Percentiles rank a stretch among this genome's conserved stretches.
Conservation (phyloP, 2,113 vertebrate species). For the Sinocyclocheilus anshuiensis region DNA sequence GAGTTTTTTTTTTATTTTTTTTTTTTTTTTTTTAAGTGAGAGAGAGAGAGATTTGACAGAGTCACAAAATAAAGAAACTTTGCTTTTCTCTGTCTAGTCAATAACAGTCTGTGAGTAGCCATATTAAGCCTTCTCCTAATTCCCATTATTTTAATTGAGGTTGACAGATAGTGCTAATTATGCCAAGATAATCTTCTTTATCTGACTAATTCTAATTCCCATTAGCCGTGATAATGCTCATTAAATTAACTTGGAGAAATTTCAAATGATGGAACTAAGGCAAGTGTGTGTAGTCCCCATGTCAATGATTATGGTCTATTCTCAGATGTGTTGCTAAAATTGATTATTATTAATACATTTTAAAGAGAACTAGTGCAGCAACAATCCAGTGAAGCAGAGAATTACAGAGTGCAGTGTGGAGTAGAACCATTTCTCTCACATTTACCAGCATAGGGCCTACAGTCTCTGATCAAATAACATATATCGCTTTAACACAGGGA, state of each 20-base stretch:
- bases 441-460: no score
- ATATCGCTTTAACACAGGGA: no score
- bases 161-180: slow-evolving; percentile 81
- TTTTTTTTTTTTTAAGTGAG: no score
- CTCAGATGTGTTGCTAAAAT: background rate
- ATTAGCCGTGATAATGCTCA: slow-evolving; percentile 82
- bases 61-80: no score
- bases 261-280: slow-evolving; percentile 69
- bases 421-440: no score
- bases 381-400: background rate
- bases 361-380: background rate
- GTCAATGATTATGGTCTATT: background rate
- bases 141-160: slow-evolving; percentile 79
- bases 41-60: no score
- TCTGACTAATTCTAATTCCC: slow-evolving; percentile 84
- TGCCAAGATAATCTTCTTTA: slow-evolving; percentile 81
- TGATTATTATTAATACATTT: background rate
- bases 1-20: no score
- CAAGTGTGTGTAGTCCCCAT: background rate
- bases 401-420: background rate
- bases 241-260: slow-evolving; percentile 77
- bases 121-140: slow-evolving; percentile 70
- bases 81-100: no score
- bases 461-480: no score
- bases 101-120: slow-evolving; percentile 49